These are phyloP conservation scores for Cacoxenus indagator DNA, from an alignment of 2,888 invertebrate genomes.

Conservation along the genomic window DNA sequence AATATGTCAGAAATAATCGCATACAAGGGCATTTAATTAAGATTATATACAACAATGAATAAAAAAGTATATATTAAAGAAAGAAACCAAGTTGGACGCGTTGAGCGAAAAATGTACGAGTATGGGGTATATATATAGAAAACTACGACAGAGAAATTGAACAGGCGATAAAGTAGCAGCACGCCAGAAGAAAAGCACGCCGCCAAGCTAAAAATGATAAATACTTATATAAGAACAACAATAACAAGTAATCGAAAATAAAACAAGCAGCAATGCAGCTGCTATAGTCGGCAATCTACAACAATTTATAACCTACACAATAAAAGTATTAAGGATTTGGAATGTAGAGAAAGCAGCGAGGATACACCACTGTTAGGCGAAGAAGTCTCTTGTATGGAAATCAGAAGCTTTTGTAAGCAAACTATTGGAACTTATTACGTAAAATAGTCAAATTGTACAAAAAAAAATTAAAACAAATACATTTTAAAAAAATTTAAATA, in stretches of 20 bases:
- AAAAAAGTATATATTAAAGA: not conserved
- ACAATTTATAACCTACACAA: no score
- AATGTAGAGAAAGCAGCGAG: no score
- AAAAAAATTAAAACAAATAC: no score
- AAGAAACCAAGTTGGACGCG: not conserved
- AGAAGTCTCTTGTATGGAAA: no score
- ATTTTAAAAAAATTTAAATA: no score
- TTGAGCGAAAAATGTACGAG: not conserved
- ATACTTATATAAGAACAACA: not conserved
- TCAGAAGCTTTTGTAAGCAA: no score
- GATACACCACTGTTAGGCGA: no score
- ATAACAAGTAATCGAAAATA: not conserved
- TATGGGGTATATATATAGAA: no score
- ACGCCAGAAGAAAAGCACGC: not conserved
- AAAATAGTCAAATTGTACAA: no score
- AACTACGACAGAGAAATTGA: not conserved
- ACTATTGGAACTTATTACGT: no score
- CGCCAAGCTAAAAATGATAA: not conserved
- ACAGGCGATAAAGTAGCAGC: not conserved
- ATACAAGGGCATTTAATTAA: slow-evolving; percentile 11
- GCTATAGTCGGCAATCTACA: not conserved
- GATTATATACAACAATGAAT: not conserved
- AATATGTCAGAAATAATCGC: slow-evolving; percentile 6
- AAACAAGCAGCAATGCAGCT: not conserved
- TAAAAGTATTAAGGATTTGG: no score